Percentiles rank a stretch among this genome's conserved stretches.
phyloP scores from a whole-genome alignment of 2,888 invertebrate genomes.

The Luperina nickerlii region DNA sequence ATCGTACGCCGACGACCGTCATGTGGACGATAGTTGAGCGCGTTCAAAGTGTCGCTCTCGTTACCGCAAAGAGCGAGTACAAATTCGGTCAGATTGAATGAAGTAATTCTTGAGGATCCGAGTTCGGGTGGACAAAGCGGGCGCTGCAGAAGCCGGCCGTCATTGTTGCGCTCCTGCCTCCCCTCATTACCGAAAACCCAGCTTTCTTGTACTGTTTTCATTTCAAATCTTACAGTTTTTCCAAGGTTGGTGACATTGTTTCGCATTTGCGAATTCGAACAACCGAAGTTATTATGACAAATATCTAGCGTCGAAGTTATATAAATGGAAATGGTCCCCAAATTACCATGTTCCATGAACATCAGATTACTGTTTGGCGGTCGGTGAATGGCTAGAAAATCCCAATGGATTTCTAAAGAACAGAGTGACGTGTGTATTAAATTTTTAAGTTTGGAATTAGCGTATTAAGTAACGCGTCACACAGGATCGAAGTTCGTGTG shows the following conservation, averaged over 20 bases:
- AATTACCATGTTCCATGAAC: slow-evolving; percentile 67
- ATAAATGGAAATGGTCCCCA: slow-evolving; percentile 73
- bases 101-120: slow-evolving; percentile 65
- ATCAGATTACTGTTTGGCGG: slow-evolving; percentile 59
- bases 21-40: slow-evolving; percentile 68
- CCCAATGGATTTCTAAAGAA: slow-evolving; percentile 26
- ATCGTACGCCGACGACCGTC: slow-evolving; percentile 72
- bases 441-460: slow-evolving; percentile 50
- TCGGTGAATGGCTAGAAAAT: slow-evolving; percentile 35
- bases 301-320: slow-evolving; percentile 67
- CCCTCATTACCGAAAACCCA: slow-evolving; percentile 66
- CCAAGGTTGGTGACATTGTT: slow-evolving; percentile 70
- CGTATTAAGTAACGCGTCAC: slow-evolving; percentile 37
- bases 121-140: slow-evolving; percentile 63
- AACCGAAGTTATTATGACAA: slow-evolving; percentile 65
- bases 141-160: slow-evolving; percentile 49
- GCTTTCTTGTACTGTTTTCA: slow-evolving; percentile 70
- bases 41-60: slow-evolving; percentile 64
- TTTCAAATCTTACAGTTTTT: slow-evolving; percentile 50
- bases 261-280: slow-evolving; percentile 67
- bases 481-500: slow-evolving; percentile 36
- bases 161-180: slow-evolving; percentile 61
- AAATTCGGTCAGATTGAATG: slow-evolving; percentile 68
- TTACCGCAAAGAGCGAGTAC: slow-evolving; percentile 68
- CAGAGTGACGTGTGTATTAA: slow-evolving; percentile 37